A percentile compares a stretch with the other conserved stretches of the same genome.
These are phyloP conservation scores for Alexandromys oeconomus DNA, from an alignment of 2,797 vertebrate genomes.

Conservation along the genomic window DNA sequence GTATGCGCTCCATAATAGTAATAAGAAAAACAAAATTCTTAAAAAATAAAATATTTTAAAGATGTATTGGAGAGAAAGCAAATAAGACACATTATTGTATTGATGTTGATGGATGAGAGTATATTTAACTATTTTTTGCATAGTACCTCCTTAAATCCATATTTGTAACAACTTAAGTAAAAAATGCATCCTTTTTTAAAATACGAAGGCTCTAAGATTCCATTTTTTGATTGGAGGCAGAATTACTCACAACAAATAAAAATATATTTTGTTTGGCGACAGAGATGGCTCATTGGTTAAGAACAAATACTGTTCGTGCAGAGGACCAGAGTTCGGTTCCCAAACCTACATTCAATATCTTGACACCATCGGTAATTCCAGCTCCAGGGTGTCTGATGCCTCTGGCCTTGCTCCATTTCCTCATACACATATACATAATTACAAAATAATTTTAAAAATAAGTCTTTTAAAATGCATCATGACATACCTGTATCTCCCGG, in stretches of 20 bases:
- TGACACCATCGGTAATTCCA: not conserved
- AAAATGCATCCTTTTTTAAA: conserved; percentile 31
- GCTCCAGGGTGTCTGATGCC: not conserved
- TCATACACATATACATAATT: not conserved
- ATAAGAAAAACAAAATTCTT: not conserved
- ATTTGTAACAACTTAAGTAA: not conserved
- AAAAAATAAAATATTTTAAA: not conserved
- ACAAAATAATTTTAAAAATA: not conserved
- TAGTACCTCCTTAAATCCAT: not conserved
- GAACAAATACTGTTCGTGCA: not conserved
- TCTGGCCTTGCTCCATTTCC: not conserved
- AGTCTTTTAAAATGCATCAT: not conserved
- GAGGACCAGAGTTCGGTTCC: not conserved
- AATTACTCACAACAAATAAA: not conserved
- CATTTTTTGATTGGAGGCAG: not conserved
- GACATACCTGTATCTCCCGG: not conserved
- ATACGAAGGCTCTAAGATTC: not conserved
- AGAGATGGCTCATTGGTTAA: not conserved
- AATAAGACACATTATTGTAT: not conserved
- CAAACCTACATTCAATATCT: not conserved
- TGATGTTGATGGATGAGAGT: not conserved
- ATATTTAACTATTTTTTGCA: conserved; percentile 20
- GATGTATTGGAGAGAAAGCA: conserved; percentile 43
- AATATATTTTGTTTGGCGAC: not conserved
- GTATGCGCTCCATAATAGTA: not conserved